Evolutionary conservation across 2,113 vertebrate genomes (phyloP).

Genomic region (Elgaria multicarinata): DNA sequence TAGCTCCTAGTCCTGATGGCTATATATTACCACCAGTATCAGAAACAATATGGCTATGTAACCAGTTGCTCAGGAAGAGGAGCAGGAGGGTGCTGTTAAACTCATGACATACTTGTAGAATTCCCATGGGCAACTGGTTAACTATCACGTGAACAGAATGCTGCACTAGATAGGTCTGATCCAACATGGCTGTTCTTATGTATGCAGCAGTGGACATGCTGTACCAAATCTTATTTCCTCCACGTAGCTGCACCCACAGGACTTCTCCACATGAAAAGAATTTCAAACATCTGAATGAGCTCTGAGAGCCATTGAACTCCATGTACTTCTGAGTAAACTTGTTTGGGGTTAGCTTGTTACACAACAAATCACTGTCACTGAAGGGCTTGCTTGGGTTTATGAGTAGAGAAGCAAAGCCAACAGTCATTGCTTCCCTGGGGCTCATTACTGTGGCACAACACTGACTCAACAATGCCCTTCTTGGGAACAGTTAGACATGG

Average conservation of each 20-base stretch:
- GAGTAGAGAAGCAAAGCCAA: background rate
- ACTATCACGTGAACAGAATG: too few species aligned
- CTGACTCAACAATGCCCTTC: background rate
- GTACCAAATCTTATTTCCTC: background rate
- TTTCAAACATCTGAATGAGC: background rate
- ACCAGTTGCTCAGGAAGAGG: too few species aligned
- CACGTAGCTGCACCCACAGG: background rate
- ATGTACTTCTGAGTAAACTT: background rate
- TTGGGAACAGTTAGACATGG: background rate
- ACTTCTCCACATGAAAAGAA: background rate
- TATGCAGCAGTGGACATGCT: background rate
- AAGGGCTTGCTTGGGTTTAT: background rate
- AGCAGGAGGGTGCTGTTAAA: too few species aligned
- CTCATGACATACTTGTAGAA: too few species aligned
- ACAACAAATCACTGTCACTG: background rate
- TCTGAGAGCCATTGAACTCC: background rate
- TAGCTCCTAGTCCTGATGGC: too few species aligned
- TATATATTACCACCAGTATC: too few species aligned
- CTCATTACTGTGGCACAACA: too few species aligned
- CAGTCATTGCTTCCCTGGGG: background rate
- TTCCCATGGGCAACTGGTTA: too few species aligned
- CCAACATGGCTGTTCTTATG: too few species aligned
- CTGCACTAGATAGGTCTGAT: too few species aligned
- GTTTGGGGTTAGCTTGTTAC: background rate
- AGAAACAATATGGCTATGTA: too few species aligned